Conservation (phyloP, 2,797 vertebrate genomes). For the Naso thynnoides region DNA sequence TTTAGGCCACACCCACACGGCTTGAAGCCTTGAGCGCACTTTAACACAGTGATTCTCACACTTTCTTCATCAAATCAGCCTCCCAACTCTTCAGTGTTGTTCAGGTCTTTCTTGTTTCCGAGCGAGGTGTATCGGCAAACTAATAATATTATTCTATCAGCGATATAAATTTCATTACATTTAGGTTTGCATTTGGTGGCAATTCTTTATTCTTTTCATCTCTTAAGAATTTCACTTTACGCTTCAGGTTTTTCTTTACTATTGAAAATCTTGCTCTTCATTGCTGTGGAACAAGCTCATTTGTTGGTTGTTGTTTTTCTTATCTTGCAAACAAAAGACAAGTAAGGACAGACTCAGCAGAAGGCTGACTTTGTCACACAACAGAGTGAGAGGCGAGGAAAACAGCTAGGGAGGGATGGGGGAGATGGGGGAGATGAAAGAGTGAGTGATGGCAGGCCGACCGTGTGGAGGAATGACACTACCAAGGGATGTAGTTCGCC, state of each 20-base stretch:
- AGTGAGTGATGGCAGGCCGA: conserved; percentile 38
- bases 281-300: conserved; percentile 13
- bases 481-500: conserved; percentile 56
- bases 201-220: background rate
- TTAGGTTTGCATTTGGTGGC: background rate
- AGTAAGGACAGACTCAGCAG: conserved; percentile 13
- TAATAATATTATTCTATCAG: conserved; percentile 2
- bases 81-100: background rate
- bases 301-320: conserved; percentile 11
- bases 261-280: conserved; percentile 1
- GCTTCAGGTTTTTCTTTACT: background rate
- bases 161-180: conserved; percentile 1
- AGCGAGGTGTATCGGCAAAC: conserved; percentile 11
- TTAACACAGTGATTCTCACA: conserved; percentile 14
- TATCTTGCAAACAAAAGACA: conserved; percentile 17
- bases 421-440: conserved; percentile 29
- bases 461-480: conserved; percentile 36
- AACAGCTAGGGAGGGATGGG: conserved; percentile 8
- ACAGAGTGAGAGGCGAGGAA: background rate
- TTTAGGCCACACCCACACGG: conserved; percentile 22
- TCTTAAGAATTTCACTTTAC: background rate
- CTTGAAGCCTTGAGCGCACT: no score
- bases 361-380: conserved; percentile 30
- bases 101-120: conserved; percentile 24
- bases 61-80: conserved; percentile 5